These are phyloP conservation scores for Rhopalosiphum nymphaeae DNA, from an alignment of 2,888 invertebrate species.

Conservation along the genomic window DNA sequence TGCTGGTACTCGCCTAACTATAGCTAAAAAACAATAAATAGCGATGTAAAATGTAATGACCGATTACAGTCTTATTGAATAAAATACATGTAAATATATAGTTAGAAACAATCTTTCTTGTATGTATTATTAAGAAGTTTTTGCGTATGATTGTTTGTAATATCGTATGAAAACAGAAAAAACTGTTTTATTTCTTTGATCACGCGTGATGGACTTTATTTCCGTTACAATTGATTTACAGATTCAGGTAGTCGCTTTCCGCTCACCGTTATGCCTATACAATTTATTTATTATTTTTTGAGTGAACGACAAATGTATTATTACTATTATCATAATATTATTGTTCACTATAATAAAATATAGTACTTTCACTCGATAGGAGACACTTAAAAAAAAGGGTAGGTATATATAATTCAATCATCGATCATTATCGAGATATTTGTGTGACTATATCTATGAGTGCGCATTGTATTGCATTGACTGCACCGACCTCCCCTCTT, in stretches of 20 bases:
- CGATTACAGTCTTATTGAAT: background rate
- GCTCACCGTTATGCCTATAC: background rate
- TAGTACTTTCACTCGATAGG: constrained; percentile 39
- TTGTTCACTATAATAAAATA: constrained; percentile 1
- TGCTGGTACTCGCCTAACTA: background rate
- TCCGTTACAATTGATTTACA: background rate
- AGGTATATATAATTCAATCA: constrained; percentile 48
- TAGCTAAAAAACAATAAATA: background rate
- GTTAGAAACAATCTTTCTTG: background rate
- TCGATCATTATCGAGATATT: constrained; percentile 60
- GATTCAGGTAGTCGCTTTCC: background rate
- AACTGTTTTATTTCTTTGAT: background rate
- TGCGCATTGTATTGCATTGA: constrained; percentile 33
- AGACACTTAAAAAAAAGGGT: constrained; percentile 26
- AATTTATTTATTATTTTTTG: background rate
- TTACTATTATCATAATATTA: constrained; percentile 26
- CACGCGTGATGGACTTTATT: background rate
- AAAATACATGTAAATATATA: background rate
- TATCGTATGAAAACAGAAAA: constrained; percentile 10
- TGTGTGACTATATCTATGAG: constrained; percentile 11
- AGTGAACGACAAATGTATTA: constrained; percentile 14
- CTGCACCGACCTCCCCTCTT: background rate
- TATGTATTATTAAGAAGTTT: background rate
- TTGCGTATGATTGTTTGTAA: background rate
- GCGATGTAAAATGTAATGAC: background rate